These are phyloP conservation scores for Myiagra hebetior DNA, from an alignment of 2,113 vertebrate species.

Conservation along the genomic window DNA sequence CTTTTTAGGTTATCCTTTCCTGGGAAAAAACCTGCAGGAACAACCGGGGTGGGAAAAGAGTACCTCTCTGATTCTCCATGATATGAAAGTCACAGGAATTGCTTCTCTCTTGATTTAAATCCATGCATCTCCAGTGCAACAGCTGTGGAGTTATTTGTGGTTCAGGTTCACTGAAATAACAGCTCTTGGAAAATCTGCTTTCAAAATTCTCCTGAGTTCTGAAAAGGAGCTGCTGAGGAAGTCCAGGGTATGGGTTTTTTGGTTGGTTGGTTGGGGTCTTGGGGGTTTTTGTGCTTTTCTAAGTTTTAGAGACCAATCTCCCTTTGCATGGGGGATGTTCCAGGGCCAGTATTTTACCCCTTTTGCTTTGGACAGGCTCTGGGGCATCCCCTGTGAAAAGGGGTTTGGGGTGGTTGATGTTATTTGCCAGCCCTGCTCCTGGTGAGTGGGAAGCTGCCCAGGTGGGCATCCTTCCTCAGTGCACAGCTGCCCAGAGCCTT, in stretches of 20 bases:
- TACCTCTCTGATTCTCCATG: neutral
- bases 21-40: neutral
- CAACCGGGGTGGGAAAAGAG: neutral
- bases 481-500: neutral
- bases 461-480: neutral
- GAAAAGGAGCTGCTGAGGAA: neutral
- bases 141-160: slow-evolving; percentile 33
- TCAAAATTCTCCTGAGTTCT: neutral
- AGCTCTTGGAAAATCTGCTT: slow-evolving; percentile 4
- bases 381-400: neutral
- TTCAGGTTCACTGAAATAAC: slow-evolving; percentile 15
- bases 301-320: neutral
- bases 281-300: neutral
- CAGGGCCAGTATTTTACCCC: neutral
- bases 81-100: neutral
- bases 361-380: neutral
- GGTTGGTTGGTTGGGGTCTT: neutral
- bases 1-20: neutral
- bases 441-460: neutral
- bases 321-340: neutral
- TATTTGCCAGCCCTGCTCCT: neutral
- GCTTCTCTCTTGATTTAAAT: neutral
- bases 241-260: neutral
- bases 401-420: neutral
- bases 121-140: neutral